A percentile compares a stretch with the other conserved stretches of the same genome.
Conservation (phyloP, 2,888 invertebrate genomes). For the Apamea monoglypha region DNA sequence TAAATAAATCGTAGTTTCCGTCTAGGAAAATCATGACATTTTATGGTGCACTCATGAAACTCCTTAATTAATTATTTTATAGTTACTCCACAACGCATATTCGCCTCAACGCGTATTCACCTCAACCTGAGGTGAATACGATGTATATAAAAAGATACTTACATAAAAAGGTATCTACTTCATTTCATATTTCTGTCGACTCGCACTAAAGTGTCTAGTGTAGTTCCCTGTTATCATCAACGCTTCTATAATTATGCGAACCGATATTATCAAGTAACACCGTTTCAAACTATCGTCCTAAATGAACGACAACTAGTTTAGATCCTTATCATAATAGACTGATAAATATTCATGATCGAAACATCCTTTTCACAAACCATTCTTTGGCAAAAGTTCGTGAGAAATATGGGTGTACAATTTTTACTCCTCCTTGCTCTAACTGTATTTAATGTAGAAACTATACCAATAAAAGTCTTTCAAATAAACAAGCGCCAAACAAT, state of each 20-base stretch:
- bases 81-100: neutral
- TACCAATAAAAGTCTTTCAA: constrained; percentile 27
- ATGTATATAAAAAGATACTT: no score
- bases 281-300: constrained; percentile 45
- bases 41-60: neutral
- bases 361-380: constrained; percentile 13
- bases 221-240: constrained; percentile 6
- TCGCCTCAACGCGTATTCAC: neutral
- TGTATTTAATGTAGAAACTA: constrained; percentile 7
- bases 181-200: neutral
- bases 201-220: neutral
- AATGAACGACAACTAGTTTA: constrained; percentile 23
- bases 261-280: constrained; percentile 28
- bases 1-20: no score
- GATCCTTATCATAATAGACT: constrained; percentile 26
- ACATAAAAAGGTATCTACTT: neutral
- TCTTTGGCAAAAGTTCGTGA: neutral
- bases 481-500: constrained; percentile 41
- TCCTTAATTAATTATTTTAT: no score
- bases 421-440: constrained; percentile 17
- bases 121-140: no score
- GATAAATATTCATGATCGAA: constrained; percentile 46
- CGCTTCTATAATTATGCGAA: constrained; percentile 42
- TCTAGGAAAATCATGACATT: no score
- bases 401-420: constrained; percentile 33